Evolutionary conservation across 2,113 vertebrate genomes (phyloP).

Genomic region (Oxyruncus cristatus): DNA sequence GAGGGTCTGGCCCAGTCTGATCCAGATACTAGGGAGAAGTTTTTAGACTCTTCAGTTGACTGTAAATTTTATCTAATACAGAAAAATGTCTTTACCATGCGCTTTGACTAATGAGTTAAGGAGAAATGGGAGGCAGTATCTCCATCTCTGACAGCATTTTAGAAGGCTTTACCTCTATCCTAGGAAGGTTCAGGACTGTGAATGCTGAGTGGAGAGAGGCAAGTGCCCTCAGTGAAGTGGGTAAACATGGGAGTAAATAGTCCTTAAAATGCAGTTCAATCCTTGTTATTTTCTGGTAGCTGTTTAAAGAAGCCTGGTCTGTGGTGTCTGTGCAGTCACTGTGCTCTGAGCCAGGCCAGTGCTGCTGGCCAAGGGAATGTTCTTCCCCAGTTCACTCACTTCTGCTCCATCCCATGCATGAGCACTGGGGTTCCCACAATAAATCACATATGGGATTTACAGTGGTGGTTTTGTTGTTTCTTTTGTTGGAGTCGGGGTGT

Average conservation of each 20-base stretch:
- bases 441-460: not conserved
- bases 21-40: not conserved
- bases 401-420: rapidly evolving
- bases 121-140: not conserved
- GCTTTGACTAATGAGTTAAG: not conserved
- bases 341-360: rapidly evolving
- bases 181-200: not conserved
- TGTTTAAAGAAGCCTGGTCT: not conserved
- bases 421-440: not conserved
- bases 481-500: not conserved
- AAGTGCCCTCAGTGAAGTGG: not conserved
- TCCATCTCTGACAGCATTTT: not conserved
- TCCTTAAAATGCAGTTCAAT: not conserved
- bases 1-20: not conserved
- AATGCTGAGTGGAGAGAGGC: not conserved
- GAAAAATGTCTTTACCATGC: not conserved
- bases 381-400: rapidly evolving
- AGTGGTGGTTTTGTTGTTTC: not conserved
- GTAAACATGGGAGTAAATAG: not conserved
- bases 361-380: not conserved
- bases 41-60: not conserved
- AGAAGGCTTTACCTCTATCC: not conserved
- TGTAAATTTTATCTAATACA: not conserved
- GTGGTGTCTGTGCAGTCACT: rapidly evolving
- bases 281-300: not conserved